phyloP scores from a whole-genome alignment of 2,797 vertebrate genomes.

The Helicolenus hilgendorfi region DNA sequence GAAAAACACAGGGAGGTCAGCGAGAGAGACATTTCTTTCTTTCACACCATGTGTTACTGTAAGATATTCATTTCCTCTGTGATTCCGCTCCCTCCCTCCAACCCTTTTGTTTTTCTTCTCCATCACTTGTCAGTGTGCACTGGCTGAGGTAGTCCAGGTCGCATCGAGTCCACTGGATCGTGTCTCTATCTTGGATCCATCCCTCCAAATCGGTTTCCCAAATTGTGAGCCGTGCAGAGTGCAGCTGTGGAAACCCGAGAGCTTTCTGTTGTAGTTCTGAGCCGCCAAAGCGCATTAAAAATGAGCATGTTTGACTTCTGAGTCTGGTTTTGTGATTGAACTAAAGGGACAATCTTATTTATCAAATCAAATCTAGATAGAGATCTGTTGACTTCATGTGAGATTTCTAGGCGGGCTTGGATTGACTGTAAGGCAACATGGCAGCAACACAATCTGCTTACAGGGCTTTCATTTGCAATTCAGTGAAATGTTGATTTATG shows the following conservation, averaged over 20 bases:
- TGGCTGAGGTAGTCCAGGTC: conserved; percentile 78
- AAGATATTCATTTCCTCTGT: conserved; percentile 86
- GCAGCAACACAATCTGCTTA: conserved; percentile 9
- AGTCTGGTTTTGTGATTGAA: conserved; percentile 66
- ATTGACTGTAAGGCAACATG: conserved; percentile 25
- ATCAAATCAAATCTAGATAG: conserved; percentile 57
- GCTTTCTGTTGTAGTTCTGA: conserved; percentile 65
- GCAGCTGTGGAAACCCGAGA: conserved; percentile 81
- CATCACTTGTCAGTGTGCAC: conserved; percentile 76
- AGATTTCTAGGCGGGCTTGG: conserved; percentile 38
- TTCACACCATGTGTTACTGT: conserved; percentile 85
- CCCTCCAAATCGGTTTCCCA: conserved; percentile 73
- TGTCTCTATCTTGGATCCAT: conserved; percentile 72
- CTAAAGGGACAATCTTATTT: conserved; percentile 59
- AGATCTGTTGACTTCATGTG: conserved; percentile 49
- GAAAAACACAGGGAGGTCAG: conserved; percentile 84
- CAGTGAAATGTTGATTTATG: conserved; percentile 31
- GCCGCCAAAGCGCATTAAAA: conserved; percentile 76
- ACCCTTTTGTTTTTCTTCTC: conserved; percentile 81
- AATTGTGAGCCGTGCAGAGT: conserved; percentile 66
- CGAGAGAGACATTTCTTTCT: conserved; percentile 82
- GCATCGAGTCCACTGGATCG: conserved; percentile 70
- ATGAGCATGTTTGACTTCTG: conserved; percentile 78
- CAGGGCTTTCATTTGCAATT: conserved; percentile 12
- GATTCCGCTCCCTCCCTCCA: conserved; percentile 66